Evolutionary conservation across 2,113 vertebrate species (phyloP).

Genomic region (Arenaria interpres): DNA sequence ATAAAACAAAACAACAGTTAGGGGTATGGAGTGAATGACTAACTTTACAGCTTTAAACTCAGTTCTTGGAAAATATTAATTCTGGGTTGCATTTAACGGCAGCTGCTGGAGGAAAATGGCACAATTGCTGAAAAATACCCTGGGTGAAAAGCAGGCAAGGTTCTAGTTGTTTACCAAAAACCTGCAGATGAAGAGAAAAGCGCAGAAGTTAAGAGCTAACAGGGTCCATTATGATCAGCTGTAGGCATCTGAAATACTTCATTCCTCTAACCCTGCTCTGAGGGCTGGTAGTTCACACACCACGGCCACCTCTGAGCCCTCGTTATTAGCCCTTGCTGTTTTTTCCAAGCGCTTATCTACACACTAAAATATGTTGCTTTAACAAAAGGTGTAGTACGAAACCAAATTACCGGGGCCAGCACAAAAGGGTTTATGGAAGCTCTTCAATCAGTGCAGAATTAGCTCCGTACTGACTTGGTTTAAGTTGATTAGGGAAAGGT

Average conservation of each 20-base stretch:
- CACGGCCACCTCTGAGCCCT: neutral
- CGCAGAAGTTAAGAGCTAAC: neutral
- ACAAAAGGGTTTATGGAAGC: slow-evolving; percentile 3
- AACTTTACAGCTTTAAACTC: slow-evolving; percentile 61
- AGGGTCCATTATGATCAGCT: neutral
- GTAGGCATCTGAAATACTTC: neutral
- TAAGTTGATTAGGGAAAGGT: neutral
- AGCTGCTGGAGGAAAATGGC: neutral
- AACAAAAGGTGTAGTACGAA: slow-evolving; percentile 3
- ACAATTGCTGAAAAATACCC: neutral
- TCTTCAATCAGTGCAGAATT: slow-evolving; percentile 19
- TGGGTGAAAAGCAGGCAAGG: neutral
- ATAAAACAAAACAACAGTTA: slow-evolving; percentile 78
- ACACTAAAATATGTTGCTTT: neutral
- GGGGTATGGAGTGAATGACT: slow-evolving; percentile 65
- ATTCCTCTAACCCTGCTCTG: neutral
- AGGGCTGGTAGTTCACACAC: neutral
- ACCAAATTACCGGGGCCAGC: neutral
- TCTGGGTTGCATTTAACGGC: slow-evolving; percentile 32
- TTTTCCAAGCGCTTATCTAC: neutral
- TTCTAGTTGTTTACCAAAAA: neutral
- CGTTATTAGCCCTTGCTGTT: neutral
- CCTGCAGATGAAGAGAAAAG: neutral
- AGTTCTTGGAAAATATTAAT: slow-evolving; percentile 52
- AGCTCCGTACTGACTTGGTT: neutral